Conservation (phyloP, 2,797 vertebrate genomes). For the Pteronotus mesoamericanus region DNA sequence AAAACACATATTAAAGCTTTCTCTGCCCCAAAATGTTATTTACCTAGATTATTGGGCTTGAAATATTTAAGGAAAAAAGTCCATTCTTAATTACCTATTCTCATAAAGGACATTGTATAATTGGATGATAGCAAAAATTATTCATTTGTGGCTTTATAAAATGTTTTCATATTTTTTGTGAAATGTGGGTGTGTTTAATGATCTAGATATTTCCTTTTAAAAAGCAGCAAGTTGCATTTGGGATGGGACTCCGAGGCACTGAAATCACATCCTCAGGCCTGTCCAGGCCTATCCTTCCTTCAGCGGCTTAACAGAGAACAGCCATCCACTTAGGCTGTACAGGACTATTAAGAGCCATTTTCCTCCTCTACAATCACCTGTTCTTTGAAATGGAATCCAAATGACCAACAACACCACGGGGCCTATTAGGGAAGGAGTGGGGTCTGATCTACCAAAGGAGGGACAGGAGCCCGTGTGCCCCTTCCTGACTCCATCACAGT, state of each 20-base stretch:
- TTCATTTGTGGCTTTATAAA: not conserved
- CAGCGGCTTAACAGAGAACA: not conserved
- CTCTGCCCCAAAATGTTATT: not conserved
- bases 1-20: not conserved
- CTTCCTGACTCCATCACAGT: not conserved
- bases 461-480: fast-evolving
- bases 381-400: not conserved
- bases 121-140: not conserved
- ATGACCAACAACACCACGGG: not conserved
- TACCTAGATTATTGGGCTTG: not conserved
- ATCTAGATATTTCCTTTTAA: not conserved
- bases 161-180: not conserved
- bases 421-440: not conserved
- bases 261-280: not conserved
- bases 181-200: not conserved
- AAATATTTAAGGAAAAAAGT: not conserved
- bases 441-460: not conserved
- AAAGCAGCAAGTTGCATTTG: not conserved
- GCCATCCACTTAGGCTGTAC: not conserved
- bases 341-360: not conserved
- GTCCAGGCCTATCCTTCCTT: not conserved
- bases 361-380: not conserved
- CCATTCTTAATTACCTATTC: not conserved
- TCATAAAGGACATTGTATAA: not conserved
- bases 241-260: not conserved